Evolutionary conservation across 2,888 invertebrate species (phyloP), one percentile per base, ranked within the genome.

Genomic region (Lepidochitona cinerea): DNA sequence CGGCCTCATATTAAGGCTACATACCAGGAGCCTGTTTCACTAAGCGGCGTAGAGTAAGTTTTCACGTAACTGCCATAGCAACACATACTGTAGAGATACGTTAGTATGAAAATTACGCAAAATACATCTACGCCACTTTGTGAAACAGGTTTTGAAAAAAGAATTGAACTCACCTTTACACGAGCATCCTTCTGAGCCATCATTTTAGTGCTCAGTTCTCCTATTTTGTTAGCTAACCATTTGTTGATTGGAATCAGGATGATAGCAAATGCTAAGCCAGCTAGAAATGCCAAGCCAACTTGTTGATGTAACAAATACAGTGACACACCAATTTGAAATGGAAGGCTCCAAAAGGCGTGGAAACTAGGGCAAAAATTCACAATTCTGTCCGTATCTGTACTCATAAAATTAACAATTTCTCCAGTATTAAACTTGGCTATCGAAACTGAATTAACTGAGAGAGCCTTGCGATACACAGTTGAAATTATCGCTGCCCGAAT

Each of bases 271-370:
- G 92, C 92, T 0, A 98, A 93, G 0, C 98, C 99, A 52, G 97
- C 96, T 37, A 99, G 90, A 89, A 97, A 98, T 0, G 98, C 95
- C 76, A 95, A 89, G 0, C 98, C 98, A 78, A 99, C 94, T 78
- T 84, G 83, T 71, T 79, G 77, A 68, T 84, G 78, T 6, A 84
- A 78, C 18, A 84, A 79, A 75, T 84, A 89, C 69, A 89, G 77
- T 5, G 88, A 86, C 5, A 90, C 84, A 7, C 75, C 86, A n/a
- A 90, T 86, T 86, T 93, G 93, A 85, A 98, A 93, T 6, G 98
- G 98, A 87, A 98, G 95, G 91, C 97, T 98, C 98, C 99, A 99
- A 81, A 98, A 93, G 5, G 96, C 94, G 92, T 99, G 99, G 89
- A 99, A 98, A 91, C 97, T 97, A 1, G 96, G 95, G 91, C 97